These are phyloP conservation scores for Equus przewalskii DNA, from an alignment of 2,113 vertebrate species.

Conservation along the genomic window DNA sequence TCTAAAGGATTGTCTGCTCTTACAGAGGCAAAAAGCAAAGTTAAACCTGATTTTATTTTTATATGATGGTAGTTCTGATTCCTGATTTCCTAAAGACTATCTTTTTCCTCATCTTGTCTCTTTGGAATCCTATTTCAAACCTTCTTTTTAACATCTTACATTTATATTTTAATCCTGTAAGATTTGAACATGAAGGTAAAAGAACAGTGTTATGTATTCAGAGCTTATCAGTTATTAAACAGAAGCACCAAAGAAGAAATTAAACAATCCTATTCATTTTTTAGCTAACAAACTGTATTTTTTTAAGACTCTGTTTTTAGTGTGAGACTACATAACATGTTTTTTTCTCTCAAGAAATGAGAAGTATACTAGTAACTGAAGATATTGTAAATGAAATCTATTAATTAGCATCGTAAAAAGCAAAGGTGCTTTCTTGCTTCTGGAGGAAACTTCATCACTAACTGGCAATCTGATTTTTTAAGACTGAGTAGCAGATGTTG, in stretches of 20 bases:
- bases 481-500: not conserved
- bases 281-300: not conserved
- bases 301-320: not conserved
- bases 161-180: conserved; percentile 34
- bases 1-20: not conserved
- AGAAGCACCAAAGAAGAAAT: conserved; percentile 1
- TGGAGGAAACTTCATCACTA: not conserved
- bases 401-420: not conserved
- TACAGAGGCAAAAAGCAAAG: not conserved
- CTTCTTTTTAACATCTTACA: not conserved
- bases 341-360: not conserved
- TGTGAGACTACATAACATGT: not conserved
- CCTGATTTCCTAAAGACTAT: not conserved
- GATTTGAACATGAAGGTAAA: not conserved
- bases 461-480: not conserved
- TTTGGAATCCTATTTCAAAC: conserved; percentile 17
- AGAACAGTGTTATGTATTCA: not conserved
- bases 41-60: not conserved
- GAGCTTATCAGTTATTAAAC: not conserved
- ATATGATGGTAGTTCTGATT: conserved; percentile 26
- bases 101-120: conserved; percentile 13
- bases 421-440: not conserved
- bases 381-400: not conserved
- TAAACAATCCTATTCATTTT: conserved; percentile 5
- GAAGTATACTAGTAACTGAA: not conserved